Evolutionary conservation across 2,797 vertebrate species (phyloP).

Genomic region (Eulemur coronatus): DNA sequence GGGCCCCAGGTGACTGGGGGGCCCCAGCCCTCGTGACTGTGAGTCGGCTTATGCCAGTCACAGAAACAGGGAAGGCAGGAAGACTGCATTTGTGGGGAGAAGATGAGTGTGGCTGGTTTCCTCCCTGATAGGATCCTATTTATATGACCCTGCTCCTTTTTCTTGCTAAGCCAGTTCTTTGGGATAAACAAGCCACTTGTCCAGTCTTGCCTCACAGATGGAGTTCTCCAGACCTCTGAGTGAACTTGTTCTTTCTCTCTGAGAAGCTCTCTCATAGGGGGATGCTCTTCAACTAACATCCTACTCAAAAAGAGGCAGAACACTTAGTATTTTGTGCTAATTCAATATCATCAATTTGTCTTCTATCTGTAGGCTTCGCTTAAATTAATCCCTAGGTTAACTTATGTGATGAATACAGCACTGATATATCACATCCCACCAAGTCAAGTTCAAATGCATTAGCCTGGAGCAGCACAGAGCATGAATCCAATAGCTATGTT

Average conservation of each 20-base stretch:
- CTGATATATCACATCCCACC: not conserved
- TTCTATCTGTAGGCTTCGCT: not conserved
- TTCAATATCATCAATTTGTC: slow-evolving; percentile 23
- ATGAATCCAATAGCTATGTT: not conserved
- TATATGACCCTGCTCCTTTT: not conserved
- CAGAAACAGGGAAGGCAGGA: not conserved
- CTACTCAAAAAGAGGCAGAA: not conserved
- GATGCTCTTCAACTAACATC: not conserved
- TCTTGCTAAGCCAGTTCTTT: not conserved
- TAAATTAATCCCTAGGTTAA: slow-evolving; percentile 26
- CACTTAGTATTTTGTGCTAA: slow-evolving; percentile 35
- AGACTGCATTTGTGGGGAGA: not conserved
- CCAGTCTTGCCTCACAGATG: not conserved
- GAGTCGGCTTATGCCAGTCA: not conserved
- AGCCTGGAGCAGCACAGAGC: not conserved
- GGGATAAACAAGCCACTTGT: not conserved
- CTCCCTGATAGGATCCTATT: not conserved
- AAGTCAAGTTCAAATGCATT: slow-evolving; percentile 31
- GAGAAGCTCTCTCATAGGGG: not conserved
- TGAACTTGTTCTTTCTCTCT: not conserved
- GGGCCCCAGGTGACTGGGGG: too few species aligned
- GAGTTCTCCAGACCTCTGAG: not conserved
- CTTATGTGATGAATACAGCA: not conserved
- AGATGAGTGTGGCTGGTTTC: not conserved
- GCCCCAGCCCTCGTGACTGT: not conserved